Conservation (phyloP, 2,888 invertebrate genomes). For the Sphecodes monilicornis region DNA sequence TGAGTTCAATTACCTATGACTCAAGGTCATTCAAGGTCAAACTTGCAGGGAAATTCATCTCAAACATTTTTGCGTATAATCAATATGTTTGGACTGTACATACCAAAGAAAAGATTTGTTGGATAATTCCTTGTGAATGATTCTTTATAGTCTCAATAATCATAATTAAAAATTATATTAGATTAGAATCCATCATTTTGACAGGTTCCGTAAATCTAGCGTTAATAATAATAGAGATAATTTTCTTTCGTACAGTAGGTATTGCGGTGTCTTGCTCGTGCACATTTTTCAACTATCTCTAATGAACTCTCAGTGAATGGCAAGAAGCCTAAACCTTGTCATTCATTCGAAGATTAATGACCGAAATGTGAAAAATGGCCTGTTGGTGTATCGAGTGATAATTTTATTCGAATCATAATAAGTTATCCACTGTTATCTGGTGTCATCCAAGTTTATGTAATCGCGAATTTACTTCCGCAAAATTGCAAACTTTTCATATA, state of each 20-base stretch:
- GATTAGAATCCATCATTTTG: not conserved
- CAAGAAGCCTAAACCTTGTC: not conserved
- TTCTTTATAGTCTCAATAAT: not conserved
- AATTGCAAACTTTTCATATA: conserved; percentile 31
- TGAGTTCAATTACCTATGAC: too few species aligned
- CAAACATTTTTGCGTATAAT: too few species aligned
- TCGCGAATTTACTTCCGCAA: conserved; percentile 9
- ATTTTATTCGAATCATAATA: conserved; percentile 3
- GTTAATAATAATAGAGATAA: not conserved
- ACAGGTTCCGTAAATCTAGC: not conserved
- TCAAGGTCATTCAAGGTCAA: too few species aligned
- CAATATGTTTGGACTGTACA: too few species aligned
- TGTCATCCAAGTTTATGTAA: conserved; percentile 34
- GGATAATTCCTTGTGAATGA: too few species aligned
- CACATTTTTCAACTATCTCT: not conserved
- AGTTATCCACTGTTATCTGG: conserved; percentile 8
- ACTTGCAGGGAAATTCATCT: too few species aligned
- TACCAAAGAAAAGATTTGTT: too few species aligned
- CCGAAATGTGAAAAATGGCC: conserved; percentile 5
- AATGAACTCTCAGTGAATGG: not conserved
- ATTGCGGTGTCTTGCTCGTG: not conserved
- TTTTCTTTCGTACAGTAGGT: not conserved
- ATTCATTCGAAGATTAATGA: conserved; percentile 9
- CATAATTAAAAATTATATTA: not conserved
- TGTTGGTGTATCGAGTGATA: conserved; percentile 10